A percentile compares a stretch with the other conserved stretches of the same genome.
Conservation (phyloP, 1,140 invertebrate species). For the Danaus plexippus region DNA sequence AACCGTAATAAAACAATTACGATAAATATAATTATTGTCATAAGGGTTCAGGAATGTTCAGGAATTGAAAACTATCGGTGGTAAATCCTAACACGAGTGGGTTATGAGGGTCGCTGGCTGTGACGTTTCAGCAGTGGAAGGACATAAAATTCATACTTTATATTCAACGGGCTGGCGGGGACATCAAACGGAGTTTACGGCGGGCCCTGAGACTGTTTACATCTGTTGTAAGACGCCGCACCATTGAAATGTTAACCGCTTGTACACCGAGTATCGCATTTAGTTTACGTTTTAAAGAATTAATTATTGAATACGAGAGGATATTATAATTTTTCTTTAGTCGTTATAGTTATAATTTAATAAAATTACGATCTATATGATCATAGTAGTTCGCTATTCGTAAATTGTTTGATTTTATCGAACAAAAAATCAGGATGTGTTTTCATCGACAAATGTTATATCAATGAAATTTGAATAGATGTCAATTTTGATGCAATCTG, state of each 20-base stretch:
- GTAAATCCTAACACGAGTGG: slow-evolving; percentile 17
- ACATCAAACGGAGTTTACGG: slow-evolving; percentile 68
- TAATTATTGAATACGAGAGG: too few relatives aligned
- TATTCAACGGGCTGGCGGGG: slow-evolving; percentile 44
- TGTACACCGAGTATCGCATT: slow-evolving; percentile 40
- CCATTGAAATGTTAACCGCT: slow-evolving; percentile 63
- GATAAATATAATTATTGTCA: too few relatives aligned
- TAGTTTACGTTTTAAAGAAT: slow-evolving; percentile 8
- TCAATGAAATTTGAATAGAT: too few relatives aligned
- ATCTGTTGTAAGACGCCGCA: slow-evolving; percentile 60
- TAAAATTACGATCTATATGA: too few relatives aligned
- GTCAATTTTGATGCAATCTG: too few relatives aligned
- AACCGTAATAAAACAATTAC: too few relatives aligned
- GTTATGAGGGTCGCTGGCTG: slow-evolving; percentile 55
- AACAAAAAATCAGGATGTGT: too few relatives aligned
- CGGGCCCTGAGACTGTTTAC: slow-evolving; percentile 66
- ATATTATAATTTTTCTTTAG: too few relatives aligned
- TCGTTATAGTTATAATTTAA: too few relatives aligned
- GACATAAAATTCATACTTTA: slow-evolving; percentile 68
- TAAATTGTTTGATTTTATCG: too few relatives aligned
- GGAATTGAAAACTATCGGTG: slow-evolving; percentile 6
- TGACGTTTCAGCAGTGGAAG: slow-evolving; percentile 54
- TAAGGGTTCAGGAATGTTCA: not conserved
- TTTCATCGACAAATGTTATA: too few relatives aligned
- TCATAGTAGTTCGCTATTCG: too few relatives aligned